Base-by-base conservation (phyloP, 2,113 vertebrate genomes). In the Indri indri region DNA sequence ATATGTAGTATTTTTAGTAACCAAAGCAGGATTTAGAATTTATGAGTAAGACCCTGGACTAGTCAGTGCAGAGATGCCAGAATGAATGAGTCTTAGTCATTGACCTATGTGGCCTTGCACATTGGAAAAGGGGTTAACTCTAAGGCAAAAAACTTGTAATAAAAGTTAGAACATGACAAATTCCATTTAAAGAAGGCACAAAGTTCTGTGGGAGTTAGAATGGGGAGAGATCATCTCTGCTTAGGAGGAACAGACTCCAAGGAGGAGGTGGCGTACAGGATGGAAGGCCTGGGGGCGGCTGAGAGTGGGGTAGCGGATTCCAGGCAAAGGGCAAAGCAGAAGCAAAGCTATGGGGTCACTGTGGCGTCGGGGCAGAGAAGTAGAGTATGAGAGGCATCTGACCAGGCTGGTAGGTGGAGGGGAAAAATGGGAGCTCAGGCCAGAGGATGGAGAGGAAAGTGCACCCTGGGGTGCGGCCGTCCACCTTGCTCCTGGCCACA, bases 21-120 rank as follows among this genome's bases (percentile, higher is more conserved):
- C 74, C 42, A 93, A 92, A 93, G 23, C 34, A 92, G 5, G 22
- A 59, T 2, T 57, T 82, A 70, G 52, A 93, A 61, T 84, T 90
- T 77, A 74, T 52, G 34, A 92, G 77, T 34, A 73, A 84, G 37
- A 66, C 23, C 2, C 42, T 91, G 45, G 40, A 10, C 34, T 18
- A 88, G 65, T n/a, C 4, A 77, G 25, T 45, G 47, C 61, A 52
- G 65, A 91, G 20, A 82, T 73, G 59, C 34, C 81, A 82, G 85
- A 94, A 86, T 68, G 42, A 93, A 2, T 11, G 32, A 52, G 50
- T 63, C 57, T 84, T 65, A 13, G 8, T 73, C n/a, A 74, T 40
- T 92, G 83, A 77, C 76, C 11, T 45, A 34, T 42, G 32, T 40
- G 50, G 54, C 34, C 68, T 91, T 63, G 47, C 42, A 88, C 82